Evolutionary conservation across 2,113 vertebrate species (phyloP), one percentile per base, ranked within the genome.

Genomic region (Poeciliopsis turrubarensis): DNA sequence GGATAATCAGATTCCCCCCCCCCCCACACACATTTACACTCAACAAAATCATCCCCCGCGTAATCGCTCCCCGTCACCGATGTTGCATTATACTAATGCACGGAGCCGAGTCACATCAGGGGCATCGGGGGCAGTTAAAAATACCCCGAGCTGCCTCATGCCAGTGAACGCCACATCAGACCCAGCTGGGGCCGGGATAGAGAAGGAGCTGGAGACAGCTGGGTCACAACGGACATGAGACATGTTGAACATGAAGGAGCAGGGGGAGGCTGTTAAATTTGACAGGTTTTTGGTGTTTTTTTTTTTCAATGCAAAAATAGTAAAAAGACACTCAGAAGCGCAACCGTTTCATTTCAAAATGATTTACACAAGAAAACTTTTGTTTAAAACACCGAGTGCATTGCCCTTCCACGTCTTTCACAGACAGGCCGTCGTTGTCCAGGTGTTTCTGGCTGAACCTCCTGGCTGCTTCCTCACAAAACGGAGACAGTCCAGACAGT

Each of bases 1-100:
- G 82, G 83, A 91, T 95, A 92, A 93, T 94, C 94, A 93, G 91
- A 94, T 94, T 94, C 92, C 87, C 34, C 34, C 34, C 34, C 34
- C 92, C 92, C 87, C 34, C 34, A 9, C 34, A 10, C 92, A 29
- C 86, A 91, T 94, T 91, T 86, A 92, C 84, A 86, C 90, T 90
- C 82, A 60, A 88, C 89, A 92, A 92, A 94, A 93, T 90, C 92
- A 91, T 92, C 92, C 84, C 77, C 37, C 2, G 75, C 78, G 60
- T 92, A 92, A 94, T 94, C 89, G 72, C 86, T 70, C 61, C 13
- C 79, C 8, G 66, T 70, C 87, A 75, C 80, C 75, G 82, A 83
- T 72, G 84, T 79, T 86, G 84, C 84, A 86, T 90, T 87, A 84
- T 90, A 79, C 72, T 87, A 88, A 86, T 82, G 86, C 70, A 64